Base-by-base conservation (phyloP, 2,888 invertebrate species). In the Rhodophaea formosa region DNA sequence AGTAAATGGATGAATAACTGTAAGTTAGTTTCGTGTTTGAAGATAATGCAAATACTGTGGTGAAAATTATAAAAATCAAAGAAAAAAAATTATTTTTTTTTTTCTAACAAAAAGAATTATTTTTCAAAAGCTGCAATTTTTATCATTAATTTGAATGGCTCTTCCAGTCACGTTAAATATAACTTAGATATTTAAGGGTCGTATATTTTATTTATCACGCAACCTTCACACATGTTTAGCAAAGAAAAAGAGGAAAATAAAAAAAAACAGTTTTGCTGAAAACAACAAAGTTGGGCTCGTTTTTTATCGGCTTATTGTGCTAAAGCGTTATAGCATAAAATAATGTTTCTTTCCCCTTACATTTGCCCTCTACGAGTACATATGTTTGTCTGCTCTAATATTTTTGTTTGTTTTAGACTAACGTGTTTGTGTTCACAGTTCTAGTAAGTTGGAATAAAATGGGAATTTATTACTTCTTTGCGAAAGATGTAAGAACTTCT, bases 231-330 rank as follows among this genome's bases (percentile, higher is more conserved):
- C 32, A 49, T 15, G 15, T 32, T 15, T 49, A 49, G 15, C 30
- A 16, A 14, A 15, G 32, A 29, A 47, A 74, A 64, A 65, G 47
- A 70, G 65, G 66, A 62, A 69, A 69, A 7, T 35, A 77, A 77
- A 72, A 80, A 77, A 78, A 66, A 67, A 75, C 65, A 67, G 68
- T 77, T 78, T 72, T 71, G 65, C 66, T 64, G 63, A 65, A 69
- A 77, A 76, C 73, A 75, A 75, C 67, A 65, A 76, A 79, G 70
- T 77, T 69, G 69, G 59, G 71, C 62, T 61, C 76, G 72, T 81
- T 80, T 79, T 74, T 79, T 79, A 80, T 76, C 74, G 70, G 75
- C 72, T 81, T 79, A 79, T 79, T 79, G 72, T 74, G 72, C 72
- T 78, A 75, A 79, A 71, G 77, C 72, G 72, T 74, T 75, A 77